Evolutionary conservation across 2,113 vertebrate species (phyloP).

Genomic region (Acanthochromis polyacanthus): DNA sequence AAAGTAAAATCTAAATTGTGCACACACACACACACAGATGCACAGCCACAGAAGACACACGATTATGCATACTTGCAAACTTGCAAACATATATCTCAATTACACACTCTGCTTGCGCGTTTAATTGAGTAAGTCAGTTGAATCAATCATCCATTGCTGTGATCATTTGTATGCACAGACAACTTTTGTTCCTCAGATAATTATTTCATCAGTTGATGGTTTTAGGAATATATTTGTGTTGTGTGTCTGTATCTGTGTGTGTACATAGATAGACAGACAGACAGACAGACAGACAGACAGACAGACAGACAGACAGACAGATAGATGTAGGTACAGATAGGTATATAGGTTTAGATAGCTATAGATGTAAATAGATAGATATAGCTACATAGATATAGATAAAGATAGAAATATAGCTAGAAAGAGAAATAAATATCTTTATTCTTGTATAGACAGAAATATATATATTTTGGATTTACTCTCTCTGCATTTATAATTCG

Average conservation of each 20-base stretch:
- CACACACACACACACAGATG: slow-evolving; percentile 21
- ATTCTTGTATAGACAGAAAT: neutral
- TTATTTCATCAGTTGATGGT: neutral
- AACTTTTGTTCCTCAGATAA: neutral
- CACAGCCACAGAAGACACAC: slow-evolving; percentile 19
- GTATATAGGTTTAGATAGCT: too few species aligned
- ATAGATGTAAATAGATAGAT: too few species aligned
- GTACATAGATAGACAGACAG: too few species aligned
- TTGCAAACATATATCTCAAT: slow-evolving; percentile 43
- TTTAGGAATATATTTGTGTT: neutral
- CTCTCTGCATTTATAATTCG: slow-evolving; percentile 72
- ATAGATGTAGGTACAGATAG: neutral
- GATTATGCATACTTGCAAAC: slow-evolving; percentile 2
- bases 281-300: too few species aligned
- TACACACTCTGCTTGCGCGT: slow-evolving; percentile 40
- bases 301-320: too few species aligned
- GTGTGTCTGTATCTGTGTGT: neutral
- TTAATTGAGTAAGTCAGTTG: slow-evolving; percentile 48
- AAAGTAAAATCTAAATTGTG: slow-evolving; percentile 77
- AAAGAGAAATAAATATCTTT: too few species aligned
- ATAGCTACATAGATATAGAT: too few species aligned
- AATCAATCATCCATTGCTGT: slow-evolving; percentile 48
- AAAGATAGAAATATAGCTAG: too few species aligned
- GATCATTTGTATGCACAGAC: slow-evolving; percentile 11
- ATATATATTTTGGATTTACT: slow-evolving; percentile 14